Base-by-base conservation (phyloP, 2,113 vertebrate species). In the Aleadryas rufinucha region DNA sequence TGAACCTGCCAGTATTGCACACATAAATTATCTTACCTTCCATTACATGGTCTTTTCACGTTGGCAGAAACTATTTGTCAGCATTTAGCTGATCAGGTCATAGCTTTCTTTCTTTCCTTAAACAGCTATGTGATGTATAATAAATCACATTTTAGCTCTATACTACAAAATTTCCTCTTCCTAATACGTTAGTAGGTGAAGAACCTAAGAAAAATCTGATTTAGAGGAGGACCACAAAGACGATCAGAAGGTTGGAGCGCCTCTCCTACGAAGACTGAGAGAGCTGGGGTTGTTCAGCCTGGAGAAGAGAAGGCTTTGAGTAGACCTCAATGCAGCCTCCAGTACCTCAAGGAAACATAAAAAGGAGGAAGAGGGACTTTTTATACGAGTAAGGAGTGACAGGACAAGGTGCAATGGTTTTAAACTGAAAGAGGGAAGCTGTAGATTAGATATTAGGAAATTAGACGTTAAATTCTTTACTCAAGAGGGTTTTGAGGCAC, bases 191-290 rank as follows among this genome's bases (percentile, higher is more conserved):
- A 50, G 53, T 16, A 72, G 20, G 24, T n/a, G 16, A 79, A 85
- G 69, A 56, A 77, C 5, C 3, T 8, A 65, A 75, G 24, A 41
- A 77, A 75, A 88, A 54, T 35, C 6, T 42, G 14, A 22, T 83
- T 72, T 53, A 65, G 21, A 68, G 14, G 24, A 52, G 10, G 15
- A 13, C 6, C 13, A 66, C 13, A 39, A 60, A 75, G 53, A 35
- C 1, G 0, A 30, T 53, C 16, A 41, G 53, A 41, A 52, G 6
- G 20, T 15, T 31, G n/a, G 11, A 68, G 20, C 17, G 35, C 16
- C 10, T 60, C 28, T 66, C 6, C 22, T 41, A 11, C 0, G 0
- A n/a, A 27, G 17, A 31, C 16, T 39, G 19, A 68, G 28, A 60
- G 20, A 83, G 30, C 4, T 61, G 39, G 9, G 3, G 17, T 11